phyloP scores from a whole-genome alignment of 2,113 vertebrate species.

The Albula glossodonta region DNA sequence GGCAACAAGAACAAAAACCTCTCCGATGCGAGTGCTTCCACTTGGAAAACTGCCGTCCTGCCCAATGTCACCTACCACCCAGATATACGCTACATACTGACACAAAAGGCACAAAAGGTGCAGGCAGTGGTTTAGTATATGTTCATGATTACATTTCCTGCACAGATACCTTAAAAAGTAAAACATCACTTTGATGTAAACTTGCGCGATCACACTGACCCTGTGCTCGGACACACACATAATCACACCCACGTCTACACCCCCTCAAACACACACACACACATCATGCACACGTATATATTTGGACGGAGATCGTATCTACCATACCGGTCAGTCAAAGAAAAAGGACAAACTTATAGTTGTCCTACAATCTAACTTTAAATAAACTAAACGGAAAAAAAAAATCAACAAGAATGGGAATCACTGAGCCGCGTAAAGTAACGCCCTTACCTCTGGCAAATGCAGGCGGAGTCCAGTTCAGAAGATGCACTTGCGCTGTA shows the following conservation, averaged over 20 bases:
- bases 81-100: background rate
- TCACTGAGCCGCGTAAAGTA: constrained; percentile 29
- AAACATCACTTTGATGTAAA: constrained; percentile 1
- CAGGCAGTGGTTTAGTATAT: background rate
- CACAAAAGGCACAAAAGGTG: background rate
- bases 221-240: background rate
- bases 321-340: background rate
- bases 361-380: constrained; percentile 19
- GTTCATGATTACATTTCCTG: background rate
- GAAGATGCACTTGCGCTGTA: constrained; percentile 19
- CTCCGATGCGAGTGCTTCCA: background rate
- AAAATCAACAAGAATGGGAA: background rate
- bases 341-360: background rate
- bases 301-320: background rate
- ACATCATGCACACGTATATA: background rate
- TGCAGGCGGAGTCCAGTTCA: constrained; percentile 36
- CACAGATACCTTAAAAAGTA: background rate
- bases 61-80: background rate
- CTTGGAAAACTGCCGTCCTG: background rate
- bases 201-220: constrained; percentile 6
- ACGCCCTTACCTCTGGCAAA: constrained; percentile 49
- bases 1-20: background rate
- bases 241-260: constrained; percentile 10
- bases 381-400: background rate
- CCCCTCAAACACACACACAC: background rate